Percentiles rank a stretch among this genome's conserved stretches.
These are phyloP conservation scores for Mactromeris polynyma DNA, from an alignment of 2,888 invertebrate species.

Conservation along the genomic window DNA sequence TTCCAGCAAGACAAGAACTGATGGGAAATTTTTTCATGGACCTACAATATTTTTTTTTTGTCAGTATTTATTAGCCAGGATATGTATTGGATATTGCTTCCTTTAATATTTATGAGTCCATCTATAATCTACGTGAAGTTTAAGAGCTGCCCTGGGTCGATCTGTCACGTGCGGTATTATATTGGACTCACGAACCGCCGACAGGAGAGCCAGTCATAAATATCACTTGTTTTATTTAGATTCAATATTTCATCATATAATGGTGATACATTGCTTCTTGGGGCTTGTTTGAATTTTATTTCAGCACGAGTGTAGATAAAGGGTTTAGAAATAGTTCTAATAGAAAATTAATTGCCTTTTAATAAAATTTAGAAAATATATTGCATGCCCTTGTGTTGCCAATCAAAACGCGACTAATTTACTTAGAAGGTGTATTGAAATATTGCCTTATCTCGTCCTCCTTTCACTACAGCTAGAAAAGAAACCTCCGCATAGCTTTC, in stretches of 20 bases:
- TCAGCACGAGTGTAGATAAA: no score
- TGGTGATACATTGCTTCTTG: no score
- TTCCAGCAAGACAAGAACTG: background rate
- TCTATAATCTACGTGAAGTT: conserved; percentile 1
- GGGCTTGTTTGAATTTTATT: no score
- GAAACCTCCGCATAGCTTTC: no score
- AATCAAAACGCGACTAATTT: no score
- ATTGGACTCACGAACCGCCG: background rate
- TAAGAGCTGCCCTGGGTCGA: background rate
- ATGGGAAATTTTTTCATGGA: background rate
- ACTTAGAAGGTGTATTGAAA: no score
- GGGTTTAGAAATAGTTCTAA: no score
- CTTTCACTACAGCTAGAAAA: no score
- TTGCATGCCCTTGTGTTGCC: no score
- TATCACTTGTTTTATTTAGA: background rate
- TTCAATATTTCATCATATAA: background rate
- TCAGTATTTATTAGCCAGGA: background rate
- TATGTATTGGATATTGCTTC: background rate
- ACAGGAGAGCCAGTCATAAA: background rate
- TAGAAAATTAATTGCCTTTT: no score
- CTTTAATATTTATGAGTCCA: background rate
- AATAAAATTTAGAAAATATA: no score
- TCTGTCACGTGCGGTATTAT: background rate
- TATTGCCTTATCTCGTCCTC: no score
- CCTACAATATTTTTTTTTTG: background rate